phyloP scores from a whole-genome alignment of 2,888 invertebrate species.

The Euproctis similis region DNA sequence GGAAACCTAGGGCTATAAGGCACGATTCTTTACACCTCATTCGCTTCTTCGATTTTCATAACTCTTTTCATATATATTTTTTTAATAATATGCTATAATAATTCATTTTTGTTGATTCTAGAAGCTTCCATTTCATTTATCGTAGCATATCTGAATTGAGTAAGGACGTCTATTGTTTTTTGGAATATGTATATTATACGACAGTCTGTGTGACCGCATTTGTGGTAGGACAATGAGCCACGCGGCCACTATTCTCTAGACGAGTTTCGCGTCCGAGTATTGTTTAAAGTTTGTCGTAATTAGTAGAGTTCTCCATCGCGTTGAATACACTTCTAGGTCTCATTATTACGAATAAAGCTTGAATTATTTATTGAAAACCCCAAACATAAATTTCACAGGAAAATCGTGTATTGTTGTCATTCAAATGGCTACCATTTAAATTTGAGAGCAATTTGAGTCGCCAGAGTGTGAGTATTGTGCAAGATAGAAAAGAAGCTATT shows the following conservation, averaged over 20 bases:
- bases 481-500: no score
- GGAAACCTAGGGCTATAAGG: no score
- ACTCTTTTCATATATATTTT: no score
- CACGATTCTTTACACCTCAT: no score
- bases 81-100: no score
- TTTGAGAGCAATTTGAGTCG: no score
- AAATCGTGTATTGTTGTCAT: no score
- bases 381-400: no score
- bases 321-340: constrained; percentile 66
- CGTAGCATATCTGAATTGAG: constrained; percentile 62
- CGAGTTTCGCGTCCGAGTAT: constrained; percentile 73
- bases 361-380: constrained; percentile 21
- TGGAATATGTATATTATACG: constrained; percentile 70
- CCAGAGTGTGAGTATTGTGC: no score
- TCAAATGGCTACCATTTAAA: no score
- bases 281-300: constrained; percentile 75
- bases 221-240: constrained; percentile 63
- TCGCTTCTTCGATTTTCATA: no score
- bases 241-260: constrained; percentile 63
- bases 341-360: constrained; percentile 48
- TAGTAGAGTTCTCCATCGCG: constrained; percentile 65
- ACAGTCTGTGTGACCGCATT: constrained; percentile 69
- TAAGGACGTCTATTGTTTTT: constrained; percentile 66
- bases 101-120: no score
- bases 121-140: constrained; percentile 61